Conservation (phyloP, 2,888 invertebrate genomes). For the Drosophila demipolita region DNA sequence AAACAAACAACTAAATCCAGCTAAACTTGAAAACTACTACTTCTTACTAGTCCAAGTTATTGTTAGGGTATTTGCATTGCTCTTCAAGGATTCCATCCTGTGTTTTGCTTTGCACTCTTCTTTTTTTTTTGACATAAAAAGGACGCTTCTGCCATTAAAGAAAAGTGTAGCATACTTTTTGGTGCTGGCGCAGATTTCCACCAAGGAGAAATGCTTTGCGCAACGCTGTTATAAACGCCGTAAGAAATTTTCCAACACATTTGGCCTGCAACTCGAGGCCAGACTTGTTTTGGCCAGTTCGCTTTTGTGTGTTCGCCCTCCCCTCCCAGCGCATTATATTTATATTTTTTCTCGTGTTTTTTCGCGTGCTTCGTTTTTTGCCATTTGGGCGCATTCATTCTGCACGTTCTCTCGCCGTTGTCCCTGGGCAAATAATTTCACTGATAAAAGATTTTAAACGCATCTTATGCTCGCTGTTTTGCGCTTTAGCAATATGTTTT, state of each 20-base stretch:
- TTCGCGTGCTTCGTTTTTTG: slow-evolving; percentile 11
- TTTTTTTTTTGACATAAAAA: slow-evolving; percentile 74
- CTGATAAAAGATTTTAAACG: slow-evolving; percentile 81
- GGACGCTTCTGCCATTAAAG: slow-evolving; percentile 72
- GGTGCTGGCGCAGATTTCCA: slow-evolving; percentile 50
- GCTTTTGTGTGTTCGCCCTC: slow-evolving; percentile 18
- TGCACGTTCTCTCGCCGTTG: slow-evolving; percentile 44
- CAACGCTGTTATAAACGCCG: slow-evolving; percentile 69
- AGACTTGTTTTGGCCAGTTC: slow-evolving; percentile 72
- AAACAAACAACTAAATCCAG: not conserved
- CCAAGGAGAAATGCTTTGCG: slow-evolving; percentile 50
- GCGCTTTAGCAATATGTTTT: slow-evolving; percentile 77
- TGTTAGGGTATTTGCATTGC: slow-evolving; percentile 15
- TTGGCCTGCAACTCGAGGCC: slow-evolving; percentile 63
- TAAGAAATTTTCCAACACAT: slow-evolving; percentile 79
- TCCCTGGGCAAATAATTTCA: slow-evolving; percentile 79
- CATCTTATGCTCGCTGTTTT: slow-evolving; percentile 76
- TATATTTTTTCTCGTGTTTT: slow-evolving; percentile 29
- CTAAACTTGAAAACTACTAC: not conserved
- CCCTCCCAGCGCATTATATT: slow-evolving; percentile 1
- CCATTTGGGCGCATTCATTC: slow-evolving; percentile 48
- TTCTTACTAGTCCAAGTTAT: not conserved
- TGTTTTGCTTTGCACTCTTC: slow-evolving; percentile 15
- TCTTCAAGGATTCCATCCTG: not conserved
- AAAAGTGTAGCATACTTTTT: slow-evolving; percentile 75